Conservation (phyloP, 2,113 vertebrate genomes). For the Colaptes auratus region DNA sequence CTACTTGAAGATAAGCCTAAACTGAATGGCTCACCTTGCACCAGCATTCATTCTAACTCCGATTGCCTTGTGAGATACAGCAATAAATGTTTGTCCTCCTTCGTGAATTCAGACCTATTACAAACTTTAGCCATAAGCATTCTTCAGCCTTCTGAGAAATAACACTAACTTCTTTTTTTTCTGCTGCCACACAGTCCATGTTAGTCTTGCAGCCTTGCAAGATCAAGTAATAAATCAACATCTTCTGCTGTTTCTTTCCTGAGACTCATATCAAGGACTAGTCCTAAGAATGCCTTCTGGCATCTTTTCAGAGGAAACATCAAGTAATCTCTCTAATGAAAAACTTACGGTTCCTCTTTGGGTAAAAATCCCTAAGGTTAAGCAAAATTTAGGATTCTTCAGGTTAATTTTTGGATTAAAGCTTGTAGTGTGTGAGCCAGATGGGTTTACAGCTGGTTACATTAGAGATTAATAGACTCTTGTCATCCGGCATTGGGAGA, state of each 20-base stretch:
- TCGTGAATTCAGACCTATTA: constrained; percentile 1
- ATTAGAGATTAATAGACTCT: not conserved
- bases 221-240: not conserved
- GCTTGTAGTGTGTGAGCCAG: not conserved
- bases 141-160: constrained; percentile 16
- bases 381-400: not conserved
- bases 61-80: not conserved
- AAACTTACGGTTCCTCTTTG: not conserved
- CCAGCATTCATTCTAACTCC: not conserved
- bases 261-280: not conserved
- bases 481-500: rapidly evolving
- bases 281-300: not conserved
- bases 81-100: constrained; percentile 1
- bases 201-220: not conserved
- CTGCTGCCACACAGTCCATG: not conserved
- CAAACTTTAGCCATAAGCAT: not conserved
- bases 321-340: not conserved
- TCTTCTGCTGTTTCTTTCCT: not conserved
- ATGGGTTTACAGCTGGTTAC: not conserved
- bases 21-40: not conserved
- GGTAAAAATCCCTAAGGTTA: not conserved
- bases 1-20: not conserved
- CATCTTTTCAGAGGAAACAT: not conserved
- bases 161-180: not conserved
- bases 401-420: not conserved